Base-by-base conservation (phyloP, 2,888 invertebrate species). In the Cheilosia scutellata region DNA sequence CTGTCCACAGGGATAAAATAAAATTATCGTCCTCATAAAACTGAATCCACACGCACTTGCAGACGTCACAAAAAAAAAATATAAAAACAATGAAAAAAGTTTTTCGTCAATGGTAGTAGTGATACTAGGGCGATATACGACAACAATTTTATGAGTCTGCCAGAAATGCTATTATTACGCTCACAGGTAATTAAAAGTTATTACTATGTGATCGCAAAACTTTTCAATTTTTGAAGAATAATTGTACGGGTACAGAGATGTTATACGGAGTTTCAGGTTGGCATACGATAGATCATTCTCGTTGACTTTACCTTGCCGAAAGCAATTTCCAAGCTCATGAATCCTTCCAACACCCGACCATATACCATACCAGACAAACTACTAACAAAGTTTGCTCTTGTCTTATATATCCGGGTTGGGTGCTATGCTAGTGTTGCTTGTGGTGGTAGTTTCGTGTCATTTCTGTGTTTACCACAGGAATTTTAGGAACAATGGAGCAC, bases 131-230 rank as follows among this genome's bases (percentile, higher is more conserved):
- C 16, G 42, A 13, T 25, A 6, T 42, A 33, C 25, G 53, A 1
- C 9, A 9, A 7, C 5, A 4, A 1, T 33, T 3, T 29, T 3
- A 29, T 16, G 7, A 33, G 53, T 42, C 49, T 25, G 7, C 1
- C 2, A 49, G 53, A 53, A 53, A 53, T 55, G 55, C 47, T 25
- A 37, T 55, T 42, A 63, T 55, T 74, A 55, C 6, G 2, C 16
- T 44, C 55, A 65, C 74, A 74, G 74, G 63, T 74, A 74, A 53
- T 74, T 63, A 74, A 74, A 74, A 74, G 74, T 74, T 74, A 74
- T 63, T 55, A 63, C 74, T 47, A 33, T 74, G 44, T 74, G 74
- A 65, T 74, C 62, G 58, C 63, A 53, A 62, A 63, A 71, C 40
- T 71, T 60, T 47, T 20, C 27, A 40, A 60, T 60, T 57, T 57